Conservation (phyloP, 2,888 invertebrate species). For the Gymnoscelis rufifasciata region DNA sequence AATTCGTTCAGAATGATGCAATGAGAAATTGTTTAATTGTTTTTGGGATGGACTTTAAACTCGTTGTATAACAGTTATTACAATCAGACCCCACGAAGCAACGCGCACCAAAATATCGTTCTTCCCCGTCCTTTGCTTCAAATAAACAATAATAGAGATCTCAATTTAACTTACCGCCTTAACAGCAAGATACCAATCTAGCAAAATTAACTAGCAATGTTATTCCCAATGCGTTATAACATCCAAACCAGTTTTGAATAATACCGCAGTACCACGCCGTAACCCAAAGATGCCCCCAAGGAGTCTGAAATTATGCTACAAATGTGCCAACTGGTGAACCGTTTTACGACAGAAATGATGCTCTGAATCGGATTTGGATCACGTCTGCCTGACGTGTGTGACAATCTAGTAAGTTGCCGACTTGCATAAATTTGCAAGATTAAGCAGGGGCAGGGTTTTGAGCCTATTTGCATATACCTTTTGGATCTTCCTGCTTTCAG, state of each 20-base stretch:
- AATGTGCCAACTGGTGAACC: conserved; percentile 71
- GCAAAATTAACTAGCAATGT: neutral
- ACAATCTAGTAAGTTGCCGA: conserved; percentile 45
- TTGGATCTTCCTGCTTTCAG: conserved; percentile 38
- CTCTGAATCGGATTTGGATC: conserved; percentile 73
- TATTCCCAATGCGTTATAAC: neutral
- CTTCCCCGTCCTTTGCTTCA: no score
- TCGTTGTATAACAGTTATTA: no score
- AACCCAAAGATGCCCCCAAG: conserved; percentile 26
- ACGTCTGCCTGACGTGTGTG: conserved; percentile 70
- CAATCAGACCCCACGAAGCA: no score
- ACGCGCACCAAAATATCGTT: no score
- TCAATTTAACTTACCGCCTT: no score
- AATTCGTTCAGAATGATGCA: no score
- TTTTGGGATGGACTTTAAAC: no score
- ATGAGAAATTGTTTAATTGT: no score
- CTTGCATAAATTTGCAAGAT: conserved; percentile 78
- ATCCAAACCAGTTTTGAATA: conserved; percentile 50
- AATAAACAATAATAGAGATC: no score
- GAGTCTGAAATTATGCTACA: conserved; percentile 59
- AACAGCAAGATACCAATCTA: no score
- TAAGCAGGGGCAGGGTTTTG: conserved; percentile 52
- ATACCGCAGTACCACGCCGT: conserved; percentile 32
- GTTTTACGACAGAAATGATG: conserved; percentile 71
- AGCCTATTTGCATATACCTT: conserved; percentile 64